A percentile compares a stretch with the other conserved stretches of the same genome.
Evolutionary conservation across 1,140 invertebrate species (phyloP).

Genomic region (Rhynchophorus ferrugineus): DNA sequence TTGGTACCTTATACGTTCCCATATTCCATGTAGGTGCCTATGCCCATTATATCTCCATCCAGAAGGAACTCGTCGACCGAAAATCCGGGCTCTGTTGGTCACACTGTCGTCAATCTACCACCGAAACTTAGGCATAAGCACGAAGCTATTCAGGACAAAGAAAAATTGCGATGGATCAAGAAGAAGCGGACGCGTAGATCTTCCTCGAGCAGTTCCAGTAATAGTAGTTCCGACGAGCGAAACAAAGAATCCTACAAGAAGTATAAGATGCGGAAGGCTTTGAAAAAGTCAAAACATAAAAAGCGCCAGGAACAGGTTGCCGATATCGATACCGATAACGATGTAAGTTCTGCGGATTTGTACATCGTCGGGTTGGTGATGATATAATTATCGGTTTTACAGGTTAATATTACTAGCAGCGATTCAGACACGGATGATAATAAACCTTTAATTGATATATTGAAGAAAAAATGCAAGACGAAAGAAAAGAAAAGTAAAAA

Average conservation of each 20-base stretch:
- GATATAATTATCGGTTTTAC: background rate
- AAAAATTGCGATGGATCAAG: slow-evolving; percentile 18
- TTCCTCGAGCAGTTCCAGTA: slow-evolving; percentile 15
- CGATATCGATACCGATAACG: slow-evolving; percentile 1
- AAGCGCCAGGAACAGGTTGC: background rate
- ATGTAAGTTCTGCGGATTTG: slow-evolving; percentile 1
- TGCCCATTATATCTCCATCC: background rate
- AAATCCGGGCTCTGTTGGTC: background rate
- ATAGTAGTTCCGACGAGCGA: slow-evolving; percentile 16
- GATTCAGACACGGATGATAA: slow-evolving; percentile 13
- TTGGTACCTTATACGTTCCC: background rate
- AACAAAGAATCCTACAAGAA: slow-evolving; percentile 16
- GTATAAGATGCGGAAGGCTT: slow-evolving; percentile 21
- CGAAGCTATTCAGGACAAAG: slow-evolving; percentile 21
- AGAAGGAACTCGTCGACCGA: background rate
- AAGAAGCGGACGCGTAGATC: slow-evolving; percentile 18
- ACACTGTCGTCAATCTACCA: slow-evolving; percentile 19
- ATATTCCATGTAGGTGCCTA: background rate
- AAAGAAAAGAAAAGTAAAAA: slow-evolving; percentile 3
- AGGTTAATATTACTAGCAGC: slow-evolving; percentile 14
- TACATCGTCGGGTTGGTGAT: background rate
- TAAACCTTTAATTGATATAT: slow-evolving; percentile 17
- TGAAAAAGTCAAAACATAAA: slow-evolving; percentile 17
- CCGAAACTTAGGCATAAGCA: slow-evolving; percentile 31
- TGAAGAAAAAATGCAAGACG: slow-evolving; percentile 7